Conservation (phyloP, 2,797 vertebrate genomes). For the Smutsia gigantea region DNA sequence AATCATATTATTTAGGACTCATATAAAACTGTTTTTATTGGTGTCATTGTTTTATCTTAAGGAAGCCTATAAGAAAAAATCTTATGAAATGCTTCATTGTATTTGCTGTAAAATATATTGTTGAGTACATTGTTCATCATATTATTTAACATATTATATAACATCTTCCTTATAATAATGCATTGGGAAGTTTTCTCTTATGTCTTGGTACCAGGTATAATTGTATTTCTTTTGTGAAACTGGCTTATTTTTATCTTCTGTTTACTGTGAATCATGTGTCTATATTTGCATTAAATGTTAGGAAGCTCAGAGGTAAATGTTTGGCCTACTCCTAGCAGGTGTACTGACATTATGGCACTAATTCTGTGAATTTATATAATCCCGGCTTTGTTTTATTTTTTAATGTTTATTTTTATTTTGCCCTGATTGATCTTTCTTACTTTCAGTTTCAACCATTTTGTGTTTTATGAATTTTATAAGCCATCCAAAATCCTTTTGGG, state of each 20-base stretch:
- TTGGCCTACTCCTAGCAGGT: not conserved
- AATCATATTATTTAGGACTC: not conserved
- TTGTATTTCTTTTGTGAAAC: not conserved
- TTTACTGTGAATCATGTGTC: not conserved
- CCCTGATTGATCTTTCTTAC: not conserved
- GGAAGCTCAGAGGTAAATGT: conserved; percentile 24
- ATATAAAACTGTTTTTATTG: not conserved
- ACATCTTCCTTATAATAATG: not conserved
- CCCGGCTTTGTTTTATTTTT: not conserved
- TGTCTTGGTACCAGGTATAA: not conserved
- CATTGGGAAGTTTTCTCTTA: not conserved
- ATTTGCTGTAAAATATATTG: conserved; percentile 12
- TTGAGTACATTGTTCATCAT: not conserved
- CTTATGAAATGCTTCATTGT: not conserved
- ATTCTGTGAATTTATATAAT: conserved; percentile 4
- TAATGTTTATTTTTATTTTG: conserved; percentile 34
- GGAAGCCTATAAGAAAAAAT: not conserved
- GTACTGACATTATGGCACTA: not conserved
- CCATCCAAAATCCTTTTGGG: not conserved
- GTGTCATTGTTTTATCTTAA: not conserved
- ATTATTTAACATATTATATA: not conserved
- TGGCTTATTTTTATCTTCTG: not conserved
- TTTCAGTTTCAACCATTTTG: not conserved
- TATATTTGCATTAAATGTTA: not conserved
- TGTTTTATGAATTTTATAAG: conserved; percentile 3